A percentile compares a stretch with the other conserved stretches of the same genome.
Evolutionary conservation across 2,797 vertebrate genomes (phyloP).

Genomic region (Odontamblyopus lacepedii): DNA sequence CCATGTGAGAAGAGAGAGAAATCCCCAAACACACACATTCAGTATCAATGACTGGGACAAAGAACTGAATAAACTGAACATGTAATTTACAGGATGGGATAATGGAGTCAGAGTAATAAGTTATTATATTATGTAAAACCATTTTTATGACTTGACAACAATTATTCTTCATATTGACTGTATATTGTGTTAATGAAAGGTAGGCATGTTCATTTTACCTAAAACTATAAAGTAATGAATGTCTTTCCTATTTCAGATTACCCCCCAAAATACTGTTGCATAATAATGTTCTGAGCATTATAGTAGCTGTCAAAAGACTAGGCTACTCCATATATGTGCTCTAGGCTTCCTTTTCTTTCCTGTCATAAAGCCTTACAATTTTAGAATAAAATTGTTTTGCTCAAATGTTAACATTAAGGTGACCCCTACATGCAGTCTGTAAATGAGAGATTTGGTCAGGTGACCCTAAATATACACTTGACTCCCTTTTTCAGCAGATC

Average conservation of each 20-base stretch:
- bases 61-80: not conserved
- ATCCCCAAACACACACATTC: slow-evolving; percentile 7
- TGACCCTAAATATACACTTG: not conserved
- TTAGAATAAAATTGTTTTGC: not conserved
- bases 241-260: too few relatives aligned
- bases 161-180: not conserved
- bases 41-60: slow-evolving; percentile 21
- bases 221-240: too few relatives aligned
- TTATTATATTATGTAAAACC: not conserved
- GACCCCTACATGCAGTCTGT: slow-evolving; percentile 3
- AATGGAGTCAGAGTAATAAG: too few relatives aligned
- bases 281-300: not conserved
- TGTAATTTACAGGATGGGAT: not conserved
- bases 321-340: too few relatives aligned
- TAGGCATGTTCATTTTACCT: too few relatives aligned
- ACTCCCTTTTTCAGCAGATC: too few relatives aligned
- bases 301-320: not conserved
- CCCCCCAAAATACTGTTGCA: not conserved
- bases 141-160: not conserved
- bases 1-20: slow-evolving; percentile 7
- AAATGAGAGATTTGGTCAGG: not conserved
- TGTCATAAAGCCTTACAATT: not conserved
- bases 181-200: not conserved
- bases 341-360: not conserved
- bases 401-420: not conserved